These are phyloP conservation scores for Cichlasoma orientale DNA, from an alignment of 2,797 vertebrate species.

Conservation along the genomic window DNA sequence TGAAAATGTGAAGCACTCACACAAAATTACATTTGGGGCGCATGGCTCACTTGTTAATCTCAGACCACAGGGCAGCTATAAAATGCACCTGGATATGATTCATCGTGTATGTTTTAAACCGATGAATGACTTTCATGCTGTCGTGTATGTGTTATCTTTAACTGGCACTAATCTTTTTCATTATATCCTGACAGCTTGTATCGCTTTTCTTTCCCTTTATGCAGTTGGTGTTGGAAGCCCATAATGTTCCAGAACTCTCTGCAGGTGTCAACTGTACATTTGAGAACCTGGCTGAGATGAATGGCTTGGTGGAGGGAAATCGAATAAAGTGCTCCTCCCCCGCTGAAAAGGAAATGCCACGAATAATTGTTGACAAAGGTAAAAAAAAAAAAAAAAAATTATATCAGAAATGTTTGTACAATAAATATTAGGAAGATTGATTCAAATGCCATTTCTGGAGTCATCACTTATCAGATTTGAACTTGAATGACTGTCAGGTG, in stretches of 20 bases:
- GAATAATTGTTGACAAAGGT: constrained; percentile 94
- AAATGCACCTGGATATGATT: neutral
- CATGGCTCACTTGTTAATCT: constrained; percentile 7
- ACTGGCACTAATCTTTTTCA: neutral
- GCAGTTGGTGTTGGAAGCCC: constrained; percentile 93
- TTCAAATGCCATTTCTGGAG: too few species aligned
- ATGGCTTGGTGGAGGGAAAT: constrained; percentile 93
- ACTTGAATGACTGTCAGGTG: constrained; percentile 13
- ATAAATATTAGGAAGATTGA: too few species aligned
- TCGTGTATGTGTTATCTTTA: neutral
- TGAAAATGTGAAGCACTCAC: constrained; percentile 29
- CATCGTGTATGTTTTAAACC: neutral
- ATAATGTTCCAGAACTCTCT: constrained; percentile 96
- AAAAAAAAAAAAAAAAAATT: constrained; percentile 19
- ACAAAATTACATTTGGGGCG: neutral
- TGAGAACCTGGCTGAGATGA: constrained; percentile 95
- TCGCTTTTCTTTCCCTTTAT: neutral
- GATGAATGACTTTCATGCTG: neutral
- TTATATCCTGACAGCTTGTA: neutral
- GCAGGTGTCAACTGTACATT: constrained; percentile 97
- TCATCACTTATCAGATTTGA: neutral
- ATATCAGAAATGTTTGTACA: neutral
- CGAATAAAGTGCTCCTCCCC: constrained; percentile 93
- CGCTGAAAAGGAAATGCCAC: constrained; percentile 94
- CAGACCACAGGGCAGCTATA: neutral